These are phyloP conservation scores for Oophaga pumilio DNA, from an alignment of 2,113 vertebrate genomes.

Conservation along the genomic window DNA sequence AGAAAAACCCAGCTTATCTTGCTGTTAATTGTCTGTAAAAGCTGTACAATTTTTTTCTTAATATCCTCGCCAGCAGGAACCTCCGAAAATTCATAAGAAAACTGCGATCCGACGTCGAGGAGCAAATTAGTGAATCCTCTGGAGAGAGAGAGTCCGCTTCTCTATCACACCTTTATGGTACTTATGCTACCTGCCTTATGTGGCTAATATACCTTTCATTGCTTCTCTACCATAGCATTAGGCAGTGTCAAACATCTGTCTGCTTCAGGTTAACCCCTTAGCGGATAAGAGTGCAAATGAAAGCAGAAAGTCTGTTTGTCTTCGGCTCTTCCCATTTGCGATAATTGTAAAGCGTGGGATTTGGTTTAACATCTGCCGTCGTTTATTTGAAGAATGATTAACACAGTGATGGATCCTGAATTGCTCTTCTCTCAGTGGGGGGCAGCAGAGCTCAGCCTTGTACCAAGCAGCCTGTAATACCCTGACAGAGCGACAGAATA, in stretches of 20 bases:
- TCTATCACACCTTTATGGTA: slow-evolving; percentile 42
- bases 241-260: slow-evolving; percentile 63
- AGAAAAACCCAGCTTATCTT: slow-evolving; percentile 65
- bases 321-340: neutral
- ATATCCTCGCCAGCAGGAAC: slow-evolving; percentile 65
- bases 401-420: slow-evolving; percentile 51
- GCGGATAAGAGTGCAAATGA: neutral
- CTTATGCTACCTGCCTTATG: slow-evolving; percentile 60
- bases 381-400: slow-evolving; percentile 62
- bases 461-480: neutral
- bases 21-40: slow-evolving; percentile 68
- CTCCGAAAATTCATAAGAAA: slow-evolving; percentile 67
- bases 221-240: slow-evolving; percentile 63
- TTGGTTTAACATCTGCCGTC: slow-evolving; percentile 45
- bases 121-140: slow-evolving; percentile 67
- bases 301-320: neutral
- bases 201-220: slow-evolving; percentile 64
- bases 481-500: slow-evolving; percentile 60
- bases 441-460: slow-evolving; percentile 49
- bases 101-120: slow-evolving; percentile 62
- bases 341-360: slow-evolving; percentile 50
- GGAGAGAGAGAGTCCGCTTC: slow-evolving; percentile 59
- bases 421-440: slow-evolving; percentile 46
- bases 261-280: neutral
- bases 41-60: slow-evolving; percentile 68